phyloP scores from a whole-genome alignment of 2,888 invertebrate species.

The Thereva nobilitata region DNA sequence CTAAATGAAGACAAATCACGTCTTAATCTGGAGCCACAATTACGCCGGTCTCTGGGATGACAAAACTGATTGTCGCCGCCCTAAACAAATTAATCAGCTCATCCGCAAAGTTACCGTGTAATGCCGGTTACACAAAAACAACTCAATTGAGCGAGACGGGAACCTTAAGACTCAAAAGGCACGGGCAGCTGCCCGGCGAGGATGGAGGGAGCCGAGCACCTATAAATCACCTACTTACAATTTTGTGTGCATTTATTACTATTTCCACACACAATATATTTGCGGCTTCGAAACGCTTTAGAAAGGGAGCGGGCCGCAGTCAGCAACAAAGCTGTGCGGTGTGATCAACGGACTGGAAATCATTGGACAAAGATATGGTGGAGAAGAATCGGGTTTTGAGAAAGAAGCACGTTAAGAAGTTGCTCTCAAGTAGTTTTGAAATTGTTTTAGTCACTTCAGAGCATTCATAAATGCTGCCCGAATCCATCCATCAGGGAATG shows the following conservation, averaged over 20 bases:
- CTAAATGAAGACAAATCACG: neutral
- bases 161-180: neutral
- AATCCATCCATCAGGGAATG: too few relatives aligned
- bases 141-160: conserved; percentile 22
- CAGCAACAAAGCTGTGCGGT: neutral
- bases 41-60: conserved; percentile 1
- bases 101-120: conserved; percentile 16
- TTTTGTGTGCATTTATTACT: conserved; percentile 31
- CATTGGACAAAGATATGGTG: neutral
- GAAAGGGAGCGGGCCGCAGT: conserved; percentile 6
- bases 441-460: too few relatives aligned
- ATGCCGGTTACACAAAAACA: conserved; percentile 26
- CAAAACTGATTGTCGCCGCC: conserved; percentile 24
- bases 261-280: conserved; percentile 34
- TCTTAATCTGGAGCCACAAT: conserved; percentile 12
- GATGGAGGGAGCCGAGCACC: conserved; percentile 15
- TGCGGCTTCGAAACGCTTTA: conserved; percentile 16
- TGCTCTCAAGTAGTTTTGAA: too few relatives aligned
- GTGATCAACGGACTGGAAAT: conserved; percentile 8
- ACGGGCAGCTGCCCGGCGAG: conserved; percentile 4
- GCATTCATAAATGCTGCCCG: too few relatives aligned
- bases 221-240: conserved; percentile 34
- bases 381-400: neutral
- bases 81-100: conserved; percentile 34
- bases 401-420: too few relatives aligned